Evolutionary conservation across 1,140 invertebrate genomes (phyloP).

Genomic region (Pararge aegeria): DNA sequence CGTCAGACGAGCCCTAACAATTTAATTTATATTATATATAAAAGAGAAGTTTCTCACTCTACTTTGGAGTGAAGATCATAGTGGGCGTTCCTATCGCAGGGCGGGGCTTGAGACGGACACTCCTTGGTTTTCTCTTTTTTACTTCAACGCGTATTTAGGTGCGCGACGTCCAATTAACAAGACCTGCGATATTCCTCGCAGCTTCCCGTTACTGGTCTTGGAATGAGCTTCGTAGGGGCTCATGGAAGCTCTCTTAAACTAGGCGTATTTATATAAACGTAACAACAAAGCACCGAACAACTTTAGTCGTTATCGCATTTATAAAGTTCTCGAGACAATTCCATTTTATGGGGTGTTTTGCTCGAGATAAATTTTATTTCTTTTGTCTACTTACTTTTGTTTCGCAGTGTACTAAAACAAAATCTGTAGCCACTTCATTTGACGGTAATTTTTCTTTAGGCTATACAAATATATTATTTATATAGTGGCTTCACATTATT

Average conservation of each 20-base stretch:
- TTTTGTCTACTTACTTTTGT: slow-evolving; percentile 66
- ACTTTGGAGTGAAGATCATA: slow-evolving; percentile 50
- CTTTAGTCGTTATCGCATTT: slow-evolving; percentile 77
- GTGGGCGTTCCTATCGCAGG: slow-evolving; percentile 61
- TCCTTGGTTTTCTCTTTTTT: slow-evolving; percentile 76
- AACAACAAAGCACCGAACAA: slow-evolving; percentile 73
- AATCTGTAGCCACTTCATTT: not conserved
- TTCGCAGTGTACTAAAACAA: slow-evolving; percentile 28
- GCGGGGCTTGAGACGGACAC: slow-evolving; percentile 67
- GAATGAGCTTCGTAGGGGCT: slow-evolving; percentile 6
- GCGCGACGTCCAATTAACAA: slow-evolving; percentile 53
- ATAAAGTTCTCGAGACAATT: slow-evolving; percentile 77
- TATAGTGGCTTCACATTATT: too few species aligned
- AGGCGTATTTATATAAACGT: slow-evolving; percentile 70
- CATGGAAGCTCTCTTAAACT: slow-evolving; percentile 40
- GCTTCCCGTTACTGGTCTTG: slow-evolving; percentile 24
- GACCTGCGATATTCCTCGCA: slow-evolving; percentile 41
- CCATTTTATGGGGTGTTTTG: slow-evolving; percentile 77
- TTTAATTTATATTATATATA: slow-evolving; percentile 36
- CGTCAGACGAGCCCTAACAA: slow-evolving; percentile 18
- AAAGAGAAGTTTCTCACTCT: slow-evolving; percentile 65
- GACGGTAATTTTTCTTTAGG: not conserved
- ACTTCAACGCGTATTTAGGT: slow-evolving; percentile 72
- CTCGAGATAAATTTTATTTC: slow-evolving; percentile 74
- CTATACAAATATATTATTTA: not conserved